Evolutionary conservation across 2,888 invertebrate genomes (phyloP).

Genomic region (Bhutanitis thaidina): DNA sequence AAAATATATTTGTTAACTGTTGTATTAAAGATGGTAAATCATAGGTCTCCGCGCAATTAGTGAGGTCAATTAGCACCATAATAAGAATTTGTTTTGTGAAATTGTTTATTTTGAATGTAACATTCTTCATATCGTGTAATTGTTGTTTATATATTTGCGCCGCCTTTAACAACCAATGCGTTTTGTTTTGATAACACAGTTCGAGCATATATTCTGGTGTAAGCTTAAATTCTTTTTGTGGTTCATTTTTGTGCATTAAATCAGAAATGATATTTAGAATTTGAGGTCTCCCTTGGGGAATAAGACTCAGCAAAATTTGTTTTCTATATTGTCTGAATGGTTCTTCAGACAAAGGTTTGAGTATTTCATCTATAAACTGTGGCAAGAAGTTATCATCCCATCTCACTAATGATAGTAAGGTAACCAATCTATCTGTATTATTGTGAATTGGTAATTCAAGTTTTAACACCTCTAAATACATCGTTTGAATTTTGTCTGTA

Average conservation of each 20-base stretch:
- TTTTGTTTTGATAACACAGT: constrained; percentile 69
- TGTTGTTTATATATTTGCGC: constrained; percentile 67
- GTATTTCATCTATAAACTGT: constrained; percentile 48
- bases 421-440: constrained; percentile 55
- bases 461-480: constrained; percentile 57
- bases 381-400: constrained; percentile 51
- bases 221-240: constrained; percentile 64
- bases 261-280: constrained; percentile 53
- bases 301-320: constrained; percentile 64
- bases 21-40: constrained; percentile 65
- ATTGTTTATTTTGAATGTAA: constrained; percentile 71
- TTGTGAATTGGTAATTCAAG: constrained; percentile 50
- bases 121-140: constrained; percentile 67
- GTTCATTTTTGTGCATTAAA: constrained; percentile 60
- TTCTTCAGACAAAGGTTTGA: constrained; percentile 56
- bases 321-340: constrained; percentile 60
- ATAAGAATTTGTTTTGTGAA: constrained; percentile 74
- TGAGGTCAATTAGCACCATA: constrained; percentile 71
- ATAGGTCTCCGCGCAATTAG: constrained; percentile 68
- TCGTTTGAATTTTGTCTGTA: constrained; percentile 45
- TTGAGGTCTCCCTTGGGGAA: constrained; percentile 59
- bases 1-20: constrained; percentile 69
- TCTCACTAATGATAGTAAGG: constrained; percentile 55
- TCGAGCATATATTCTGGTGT: constrained; percentile 75
- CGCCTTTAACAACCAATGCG: constrained; percentile 72